Conservation (phyloP, 92 coral and sea anemone species). For the Actinernus sp. region DNA sequence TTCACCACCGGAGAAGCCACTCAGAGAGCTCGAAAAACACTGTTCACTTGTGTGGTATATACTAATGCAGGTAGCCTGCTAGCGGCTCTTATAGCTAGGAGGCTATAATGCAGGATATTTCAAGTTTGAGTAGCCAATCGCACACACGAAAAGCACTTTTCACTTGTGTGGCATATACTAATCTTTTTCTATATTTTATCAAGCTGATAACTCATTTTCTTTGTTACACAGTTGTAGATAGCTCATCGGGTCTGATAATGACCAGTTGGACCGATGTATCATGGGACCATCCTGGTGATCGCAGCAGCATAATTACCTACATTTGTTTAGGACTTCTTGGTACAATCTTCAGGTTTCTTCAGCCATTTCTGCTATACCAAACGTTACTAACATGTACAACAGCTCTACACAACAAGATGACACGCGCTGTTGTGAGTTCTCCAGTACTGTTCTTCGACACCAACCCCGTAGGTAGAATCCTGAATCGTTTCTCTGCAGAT, state of each 20-base stretch:
- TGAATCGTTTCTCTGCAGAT: too few species aligned
- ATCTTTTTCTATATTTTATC: too few species aligned
- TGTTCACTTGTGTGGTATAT: too few species aligned
- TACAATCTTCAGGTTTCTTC: not conserved
- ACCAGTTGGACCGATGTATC: not conserved
- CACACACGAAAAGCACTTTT: too few species aligned
- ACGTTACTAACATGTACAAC: not conserved
- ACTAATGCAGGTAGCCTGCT: too few species aligned
- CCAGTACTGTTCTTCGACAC: slow-evolving; percentile 25
- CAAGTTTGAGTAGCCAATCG: too few species aligned
- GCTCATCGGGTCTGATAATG: not conserved
- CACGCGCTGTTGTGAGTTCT: not conserved
- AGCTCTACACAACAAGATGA: slow-evolving; percentile 2
- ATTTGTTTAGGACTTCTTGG: not conserved
- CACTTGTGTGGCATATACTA: too few species aligned
- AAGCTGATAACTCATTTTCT: too few species aligned
- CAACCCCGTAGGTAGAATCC: slow-evolving; percentile 22
- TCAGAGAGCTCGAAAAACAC: too few species aligned
- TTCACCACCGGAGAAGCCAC: too few species aligned
- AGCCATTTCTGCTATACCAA: not conserved
- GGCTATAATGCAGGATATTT: too few species aligned
- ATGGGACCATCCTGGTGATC: not conserved
- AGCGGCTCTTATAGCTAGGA: too few species aligned
- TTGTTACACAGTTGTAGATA: not conserved
- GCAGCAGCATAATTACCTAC: not conserved